Evolutionary conservation across 2,797 vertebrate species (phyloP), one percentile per base, ranked within the genome.

Genomic region (Falco berigora): DNA sequence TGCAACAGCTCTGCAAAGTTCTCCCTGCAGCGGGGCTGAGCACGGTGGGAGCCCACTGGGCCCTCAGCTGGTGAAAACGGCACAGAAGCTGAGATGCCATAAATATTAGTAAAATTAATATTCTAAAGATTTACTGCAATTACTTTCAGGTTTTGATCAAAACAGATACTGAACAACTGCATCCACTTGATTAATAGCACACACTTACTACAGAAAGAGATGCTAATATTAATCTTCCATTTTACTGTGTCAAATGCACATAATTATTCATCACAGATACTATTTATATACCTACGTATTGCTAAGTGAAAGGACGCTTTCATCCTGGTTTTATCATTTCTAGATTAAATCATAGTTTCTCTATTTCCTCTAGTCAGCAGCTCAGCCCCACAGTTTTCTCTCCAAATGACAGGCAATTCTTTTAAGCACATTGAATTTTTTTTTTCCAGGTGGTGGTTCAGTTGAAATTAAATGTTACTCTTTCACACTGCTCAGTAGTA

Each of bases 301-400:
- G 72, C 95, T 91, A 94, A 91, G 90, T 87, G 86, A 96, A 96
- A 96, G 78, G 96, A 97, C 71, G 92, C 87, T 91, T 95, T 96
- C 85, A 92, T 93, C 95, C 91, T 64, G 75, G 18, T 94, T 95
- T 93, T 92, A 92, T 94, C 77, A 88, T 85, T 95, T 93, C 72
- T 92, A 92, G 92, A 96, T 94, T 93, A 94, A 97, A 96, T 95
- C 96, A 81, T 50, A 75, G 83, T 90, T 94, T 97, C 93, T 93
- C 83, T 73, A 18, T 77, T 94, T 92, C 88, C 74, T 92, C 66
- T 64, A 88, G 84, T 94, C 92, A 93, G 92, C 85, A 90, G 84
- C 86, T 90, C 78, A 85, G 92, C 77, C 95, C 89, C 91, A 92
- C 94, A 90, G 66, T 95, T 94, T 97, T 91, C 88, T 86, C 88